Evolutionary conservation across 2,113 vertebrate genomes (phyloP).

Genomic region (Pionites leucogaster): DNA sequence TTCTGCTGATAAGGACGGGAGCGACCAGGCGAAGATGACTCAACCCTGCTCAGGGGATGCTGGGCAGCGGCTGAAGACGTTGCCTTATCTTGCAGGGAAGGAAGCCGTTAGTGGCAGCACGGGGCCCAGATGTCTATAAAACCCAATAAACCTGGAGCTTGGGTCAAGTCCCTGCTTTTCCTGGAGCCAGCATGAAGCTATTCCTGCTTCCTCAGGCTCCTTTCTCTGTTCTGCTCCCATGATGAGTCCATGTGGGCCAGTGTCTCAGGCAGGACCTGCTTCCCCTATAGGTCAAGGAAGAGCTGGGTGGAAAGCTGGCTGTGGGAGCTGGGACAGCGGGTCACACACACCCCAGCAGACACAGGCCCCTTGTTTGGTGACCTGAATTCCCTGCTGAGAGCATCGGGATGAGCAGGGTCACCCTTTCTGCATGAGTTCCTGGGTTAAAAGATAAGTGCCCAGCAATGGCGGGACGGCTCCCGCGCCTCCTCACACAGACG

Average conservation of each 20-base stretch:
- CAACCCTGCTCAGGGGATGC: background rate
- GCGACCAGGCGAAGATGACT: slow-evolving; percentile 3
- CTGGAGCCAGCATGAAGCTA: background rate
- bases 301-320: background rate
- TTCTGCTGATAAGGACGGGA: background rate
- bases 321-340: background rate
- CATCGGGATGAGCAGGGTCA: slow-evolving; percentile 15
- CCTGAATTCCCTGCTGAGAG: slow-evolving; percentile 24
- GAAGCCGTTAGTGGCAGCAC: background rate
- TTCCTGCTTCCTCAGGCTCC: background rate
- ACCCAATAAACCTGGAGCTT: background rate
- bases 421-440: slow-evolving; percentile 56
- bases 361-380: slow-evolving; percentile 52
- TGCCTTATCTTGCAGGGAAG: background rate
- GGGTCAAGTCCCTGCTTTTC: background rate
- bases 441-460: slow-evolving; percentile 18
- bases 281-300: rapidly evolving
- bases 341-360: background rate
- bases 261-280: background rate
- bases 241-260: background rate
- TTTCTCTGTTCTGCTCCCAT: background rate
- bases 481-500: background rate
- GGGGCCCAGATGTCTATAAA: background rate
- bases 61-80: background rate
- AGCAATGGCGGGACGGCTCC: background rate